Conservation (phyloP, 2,797 vertebrate genomes). For the Melanotaenia trifasciata region DNA sequence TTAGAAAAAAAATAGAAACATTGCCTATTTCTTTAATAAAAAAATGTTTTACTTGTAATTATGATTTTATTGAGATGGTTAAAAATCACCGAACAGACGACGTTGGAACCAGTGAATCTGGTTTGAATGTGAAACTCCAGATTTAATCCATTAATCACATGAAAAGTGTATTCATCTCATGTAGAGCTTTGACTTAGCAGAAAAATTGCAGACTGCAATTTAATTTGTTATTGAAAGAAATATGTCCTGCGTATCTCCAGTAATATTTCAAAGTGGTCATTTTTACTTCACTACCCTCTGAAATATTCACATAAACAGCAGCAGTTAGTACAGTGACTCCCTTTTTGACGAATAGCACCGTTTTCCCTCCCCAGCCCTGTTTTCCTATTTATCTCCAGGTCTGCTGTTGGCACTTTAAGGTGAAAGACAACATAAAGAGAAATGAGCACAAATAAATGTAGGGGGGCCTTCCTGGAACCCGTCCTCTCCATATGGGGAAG, state of each 20-base stretch:
- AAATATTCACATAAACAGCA: conserved; percentile 53
- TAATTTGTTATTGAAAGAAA: conserved; percentile 28
- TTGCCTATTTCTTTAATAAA: no score
- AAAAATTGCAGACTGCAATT: conserved; percentile 25
- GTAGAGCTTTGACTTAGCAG: background rate
- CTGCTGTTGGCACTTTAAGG: conserved; percentile 66
- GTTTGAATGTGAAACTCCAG: background rate
- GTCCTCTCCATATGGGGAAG: conserved; percentile 61
- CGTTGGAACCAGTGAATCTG: background rate
- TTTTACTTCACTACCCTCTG: conserved; percentile 34
- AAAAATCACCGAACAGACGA: background rate
- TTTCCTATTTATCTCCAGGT: conserved; percentile 54
- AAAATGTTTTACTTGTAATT: no score
- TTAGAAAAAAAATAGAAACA: no score
- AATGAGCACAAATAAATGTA: conserved; percentile 55
- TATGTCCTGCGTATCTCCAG: background rate
- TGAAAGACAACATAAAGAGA: conserved; percentile 78
- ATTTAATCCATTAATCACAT: background rate
- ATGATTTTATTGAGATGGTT: background rate
- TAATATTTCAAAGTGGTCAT: conserved; percentile 32
- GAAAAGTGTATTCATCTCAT: conserved; percentile 3
- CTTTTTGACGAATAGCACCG: conserved; percentile 52
- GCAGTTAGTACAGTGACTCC: conserved; percentile 38
- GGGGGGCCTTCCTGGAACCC: conserved; percentile 72
- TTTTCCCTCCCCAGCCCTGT: conserved; percentile 26